phyloP scores from a whole-genome alignment of 2,113 vertebrate species.

The Pelecanus crispus region DNA sequence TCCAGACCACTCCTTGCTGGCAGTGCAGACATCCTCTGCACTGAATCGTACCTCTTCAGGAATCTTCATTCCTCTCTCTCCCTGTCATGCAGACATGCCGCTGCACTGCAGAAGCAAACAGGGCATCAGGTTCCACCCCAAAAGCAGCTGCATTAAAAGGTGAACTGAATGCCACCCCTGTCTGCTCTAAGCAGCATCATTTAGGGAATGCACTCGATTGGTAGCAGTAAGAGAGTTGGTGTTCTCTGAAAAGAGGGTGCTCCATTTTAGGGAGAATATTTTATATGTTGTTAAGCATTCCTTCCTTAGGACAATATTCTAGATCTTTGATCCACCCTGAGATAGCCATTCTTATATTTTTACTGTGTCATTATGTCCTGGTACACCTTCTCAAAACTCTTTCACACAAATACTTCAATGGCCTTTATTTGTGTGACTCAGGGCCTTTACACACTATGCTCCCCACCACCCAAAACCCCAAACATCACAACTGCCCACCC shows the following conservation, averaged over 20 bases:
- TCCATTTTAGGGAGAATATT: not conserved
- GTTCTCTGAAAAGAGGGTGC: not conserved
- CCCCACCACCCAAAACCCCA: not conserved
- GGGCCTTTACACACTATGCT: not conserved
- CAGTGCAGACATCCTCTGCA: not conserved
- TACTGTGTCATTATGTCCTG: not conserved
- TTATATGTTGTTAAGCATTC: not conserved
- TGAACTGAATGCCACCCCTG: not conserved
- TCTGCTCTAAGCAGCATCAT: not conserved
- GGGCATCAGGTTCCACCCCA: not conserved
- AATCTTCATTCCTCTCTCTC: not conserved
- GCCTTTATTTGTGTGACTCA: not conserved
- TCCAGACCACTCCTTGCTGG: not conserved
- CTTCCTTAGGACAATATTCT: not conserved
- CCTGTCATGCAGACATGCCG: not conserved
- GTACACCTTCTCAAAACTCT: not conserved
- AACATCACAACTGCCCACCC: not conserved
- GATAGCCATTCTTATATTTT: not conserved
- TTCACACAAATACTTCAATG: not conserved
- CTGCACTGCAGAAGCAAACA: not conserved
- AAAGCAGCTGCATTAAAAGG: not conserved
- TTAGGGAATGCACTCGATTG: fast-evolving
- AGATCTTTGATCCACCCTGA: not conserved
- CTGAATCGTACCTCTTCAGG: not conserved
- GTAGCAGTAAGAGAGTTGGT: not conserved